Conservation (phyloP, 2,888 invertebrate species). For the Eupithecia inturbata region DNA sequence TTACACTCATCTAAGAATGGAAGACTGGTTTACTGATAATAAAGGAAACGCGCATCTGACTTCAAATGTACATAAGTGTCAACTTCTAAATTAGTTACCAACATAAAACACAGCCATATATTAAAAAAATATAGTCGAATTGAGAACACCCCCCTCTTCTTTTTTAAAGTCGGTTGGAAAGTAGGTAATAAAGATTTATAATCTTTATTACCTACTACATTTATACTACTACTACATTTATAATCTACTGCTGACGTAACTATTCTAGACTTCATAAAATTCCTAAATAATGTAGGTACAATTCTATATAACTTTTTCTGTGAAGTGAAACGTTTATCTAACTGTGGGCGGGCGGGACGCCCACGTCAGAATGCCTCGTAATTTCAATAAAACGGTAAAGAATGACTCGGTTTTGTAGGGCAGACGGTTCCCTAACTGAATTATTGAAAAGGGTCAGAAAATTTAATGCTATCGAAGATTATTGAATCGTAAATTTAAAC, state of each 20-base stretch:
- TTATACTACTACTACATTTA: too few species aligned
- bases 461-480: neutral
- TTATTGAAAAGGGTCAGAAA: slow-evolving; percentile 7
- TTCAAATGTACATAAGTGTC: neutral
- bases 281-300: neutral
- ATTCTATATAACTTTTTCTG: neutral
- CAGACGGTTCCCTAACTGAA: slow-evolving; percentile 8
- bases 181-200: too few species aligned
- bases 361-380: neutral
- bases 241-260: neutral
- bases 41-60: neutral
- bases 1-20: neutral
- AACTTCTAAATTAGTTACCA: neutral
- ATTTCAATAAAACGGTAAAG: slow-evolving; percentile 9
- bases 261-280: neutral
- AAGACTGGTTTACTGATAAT: neutral
- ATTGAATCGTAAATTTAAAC: neutral
- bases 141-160: too few species aligned
- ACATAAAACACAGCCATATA: too few species aligned
- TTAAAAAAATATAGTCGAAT: too few species aligned
- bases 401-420: slow-evolving; percentile 2
- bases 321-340: neutral
- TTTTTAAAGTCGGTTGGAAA: too few species aligned
- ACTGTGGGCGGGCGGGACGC: neutral
- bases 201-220: too few species aligned